phyloP scores from a whole-genome alignment of 2,888 invertebrate genomes.

The Oscheius sp. region DNA sequence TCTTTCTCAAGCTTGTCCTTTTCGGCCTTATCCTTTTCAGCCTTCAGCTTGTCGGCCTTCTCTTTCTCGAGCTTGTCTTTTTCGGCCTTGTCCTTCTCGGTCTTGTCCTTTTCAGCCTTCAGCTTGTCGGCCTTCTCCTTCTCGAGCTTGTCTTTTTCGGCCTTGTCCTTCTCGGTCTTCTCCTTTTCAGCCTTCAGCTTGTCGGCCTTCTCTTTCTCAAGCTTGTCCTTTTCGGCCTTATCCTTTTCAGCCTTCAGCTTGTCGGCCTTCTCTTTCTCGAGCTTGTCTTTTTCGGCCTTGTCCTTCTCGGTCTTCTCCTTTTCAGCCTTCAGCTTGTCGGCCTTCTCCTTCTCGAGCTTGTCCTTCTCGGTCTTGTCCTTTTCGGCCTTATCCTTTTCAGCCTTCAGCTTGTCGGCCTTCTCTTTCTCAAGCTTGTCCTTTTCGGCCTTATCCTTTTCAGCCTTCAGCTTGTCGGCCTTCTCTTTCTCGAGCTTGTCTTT shows the following conservation, averaged over 20 bases:
- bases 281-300: not conserved
- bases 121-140: not conserved
- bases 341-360: slow-evolving; percentile 2
- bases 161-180: slow-evolving; percentile 7
- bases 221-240: not conserved
- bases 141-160: not conserved
- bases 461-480: slow-evolving; percentile 1
- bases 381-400: not conserved
- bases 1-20: slow-evolving; percentile 1
- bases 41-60: slow-evolving; percentile 1
- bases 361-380: slow-evolving; percentile 8
- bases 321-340: not conserved
- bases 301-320: slow-evolving; percentile 1
- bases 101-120: not conserved
- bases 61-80: slow-evolving; percentile 7
- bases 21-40: not conserved
- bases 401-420: not conserved
- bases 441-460: not conserved
- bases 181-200: slow-evolving; percentile 4
- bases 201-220: not conserved
- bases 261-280: slow-evolving; percentile 1
- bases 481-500: slow-evolving; percentile 1
- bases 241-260: slow-evolving; percentile 4
- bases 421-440: not conserved
- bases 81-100: not conserved